Evolutionary conservation across 2,113 vertebrate genomes (phyloP).

Genomic region (Erinaceus europaeus): DNA sequence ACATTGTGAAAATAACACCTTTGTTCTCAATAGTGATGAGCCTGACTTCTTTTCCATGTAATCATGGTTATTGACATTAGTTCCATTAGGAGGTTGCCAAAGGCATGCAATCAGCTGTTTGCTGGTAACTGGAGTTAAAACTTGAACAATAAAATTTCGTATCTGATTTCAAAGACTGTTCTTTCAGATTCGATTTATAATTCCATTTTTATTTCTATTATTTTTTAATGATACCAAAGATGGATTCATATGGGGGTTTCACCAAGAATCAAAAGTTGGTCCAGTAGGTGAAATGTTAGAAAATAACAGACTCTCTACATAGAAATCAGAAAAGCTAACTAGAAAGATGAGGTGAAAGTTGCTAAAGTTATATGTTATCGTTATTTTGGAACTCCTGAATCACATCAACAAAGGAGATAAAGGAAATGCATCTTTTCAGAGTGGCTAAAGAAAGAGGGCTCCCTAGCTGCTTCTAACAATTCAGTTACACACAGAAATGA

Average conservation of each 20-base stretch:
- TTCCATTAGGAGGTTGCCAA: background rate
- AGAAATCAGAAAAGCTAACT: constrained; percentile 22
- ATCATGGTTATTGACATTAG: background rate
- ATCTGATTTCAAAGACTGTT: constrained; percentile 32
- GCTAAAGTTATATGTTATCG: background rate
- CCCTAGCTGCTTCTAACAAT: background rate
- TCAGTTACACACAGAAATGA: constrained; percentile 17
- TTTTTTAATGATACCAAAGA: constrained; percentile 41
- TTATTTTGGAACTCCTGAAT: background rate
- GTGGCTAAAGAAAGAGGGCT: background rate
- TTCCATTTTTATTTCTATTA: constrained; percentile 49
- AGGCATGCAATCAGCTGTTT: background rate
- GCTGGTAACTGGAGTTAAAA: constrained; percentile 40
- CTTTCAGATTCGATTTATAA: constrained; percentile 39
- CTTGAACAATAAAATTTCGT: background rate
- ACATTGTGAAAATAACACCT: background rate
- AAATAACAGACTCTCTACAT: background rate
- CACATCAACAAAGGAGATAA: background rate
- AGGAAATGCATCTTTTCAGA: background rate
- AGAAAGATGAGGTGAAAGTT: constrained; percentile 23
- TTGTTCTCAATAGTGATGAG: background rate
- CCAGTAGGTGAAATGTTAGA: constrained; percentile 25
- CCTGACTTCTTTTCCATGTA: background rate
- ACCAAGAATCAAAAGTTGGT: constrained; percentile 5
- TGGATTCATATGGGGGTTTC: background rate